phyloP scores from a whole-genome alignment of 2,888 invertebrate genomes.

The Melieria crassipennis region DNA sequence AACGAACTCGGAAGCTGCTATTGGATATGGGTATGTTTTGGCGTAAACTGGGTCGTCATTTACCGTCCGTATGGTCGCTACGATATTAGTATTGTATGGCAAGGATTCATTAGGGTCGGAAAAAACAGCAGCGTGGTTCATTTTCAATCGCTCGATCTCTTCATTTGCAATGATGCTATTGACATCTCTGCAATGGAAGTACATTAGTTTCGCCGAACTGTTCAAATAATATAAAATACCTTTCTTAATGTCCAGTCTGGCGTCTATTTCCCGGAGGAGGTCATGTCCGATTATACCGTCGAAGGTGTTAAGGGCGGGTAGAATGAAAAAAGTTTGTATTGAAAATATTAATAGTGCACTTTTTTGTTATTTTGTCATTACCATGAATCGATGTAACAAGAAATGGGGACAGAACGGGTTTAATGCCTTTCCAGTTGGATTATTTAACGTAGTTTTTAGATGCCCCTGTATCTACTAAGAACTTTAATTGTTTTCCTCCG shows the following conservation, averaged over 20 bases:
- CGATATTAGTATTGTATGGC: constrained; percentile 7
- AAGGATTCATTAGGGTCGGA: constrained; percentile 18
- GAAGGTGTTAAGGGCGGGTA: background rate
- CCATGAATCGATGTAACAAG: background rate
- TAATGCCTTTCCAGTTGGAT: background rate
- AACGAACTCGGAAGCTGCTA: constrained; percentile 1
- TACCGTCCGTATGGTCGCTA: constrained; percentile 2
- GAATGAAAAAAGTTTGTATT: background rate
- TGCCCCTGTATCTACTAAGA: background rate
- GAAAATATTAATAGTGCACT: background rate
- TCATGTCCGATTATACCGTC: constrained; percentile 4
- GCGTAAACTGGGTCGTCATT: constrained; percentile 1
- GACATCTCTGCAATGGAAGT: background rate
- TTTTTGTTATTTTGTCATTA: background rate
- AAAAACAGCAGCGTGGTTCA: constrained; percentile 14
- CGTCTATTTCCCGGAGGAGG: background rate
- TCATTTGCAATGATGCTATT: background rate
- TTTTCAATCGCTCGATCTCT: background rate
- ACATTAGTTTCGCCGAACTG: background rate
- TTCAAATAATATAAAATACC: background rate
- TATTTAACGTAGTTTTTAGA: background rate
- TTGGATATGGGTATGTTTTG: constrained; percentile 6
- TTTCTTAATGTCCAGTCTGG: constrained; percentile 5
- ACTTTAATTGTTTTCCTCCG: background rate
- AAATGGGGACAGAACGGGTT: background rate